phyloP scores from a whole-genome alignment of 1,140 invertebrate genomes.

The Drosophila equinoxialis region DNA sequence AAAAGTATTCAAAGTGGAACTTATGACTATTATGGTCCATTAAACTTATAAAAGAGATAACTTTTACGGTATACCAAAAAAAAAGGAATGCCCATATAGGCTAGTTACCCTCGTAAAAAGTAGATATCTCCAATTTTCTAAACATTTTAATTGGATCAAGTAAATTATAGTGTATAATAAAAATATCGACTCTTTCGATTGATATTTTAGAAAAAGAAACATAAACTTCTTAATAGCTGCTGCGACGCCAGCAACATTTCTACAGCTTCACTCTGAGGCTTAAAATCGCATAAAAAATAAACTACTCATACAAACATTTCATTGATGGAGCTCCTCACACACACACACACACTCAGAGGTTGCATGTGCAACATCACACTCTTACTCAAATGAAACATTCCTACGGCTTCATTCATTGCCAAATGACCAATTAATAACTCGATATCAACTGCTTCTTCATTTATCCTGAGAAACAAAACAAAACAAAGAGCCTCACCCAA shows the following conservation, averaged over 20 bases:
- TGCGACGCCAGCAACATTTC: constrained; percentile 29
- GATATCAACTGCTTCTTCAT: constrained; percentile 35
- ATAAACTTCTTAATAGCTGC: constrained; percentile 9
- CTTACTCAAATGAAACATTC: constrained; percentile 52
- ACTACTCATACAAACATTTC: constrained; percentile 25
- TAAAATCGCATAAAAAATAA: constrained; percentile 20
- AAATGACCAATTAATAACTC: constrained; percentile 53
- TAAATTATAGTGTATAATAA: neutral
- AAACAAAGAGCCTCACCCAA: constrained; percentile 11
- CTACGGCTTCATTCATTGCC: constrained; percentile 70
- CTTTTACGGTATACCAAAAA: no score
- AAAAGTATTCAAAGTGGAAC: no score
- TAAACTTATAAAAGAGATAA: no score
- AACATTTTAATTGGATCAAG: neutral
- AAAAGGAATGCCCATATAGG: neutral
- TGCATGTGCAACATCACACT: constrained; percentile 26
- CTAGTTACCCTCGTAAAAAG: neutral
- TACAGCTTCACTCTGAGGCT: constrained; percentile 47
- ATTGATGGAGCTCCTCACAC: neutral
- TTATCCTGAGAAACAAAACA: constrained; percentile 25
- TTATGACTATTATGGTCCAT: no score
- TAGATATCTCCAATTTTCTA: neutral
- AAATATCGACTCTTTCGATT: neutral
- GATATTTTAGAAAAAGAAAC: neutral
- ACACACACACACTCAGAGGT: constrained; percentile 10